A percentile compares a stretch with the other conserved stretches of the same genome.
Evolutionary conservation across 2,888 invertebrate genomes (phyloP).

Genomic region (Blera fallax): DNA sequence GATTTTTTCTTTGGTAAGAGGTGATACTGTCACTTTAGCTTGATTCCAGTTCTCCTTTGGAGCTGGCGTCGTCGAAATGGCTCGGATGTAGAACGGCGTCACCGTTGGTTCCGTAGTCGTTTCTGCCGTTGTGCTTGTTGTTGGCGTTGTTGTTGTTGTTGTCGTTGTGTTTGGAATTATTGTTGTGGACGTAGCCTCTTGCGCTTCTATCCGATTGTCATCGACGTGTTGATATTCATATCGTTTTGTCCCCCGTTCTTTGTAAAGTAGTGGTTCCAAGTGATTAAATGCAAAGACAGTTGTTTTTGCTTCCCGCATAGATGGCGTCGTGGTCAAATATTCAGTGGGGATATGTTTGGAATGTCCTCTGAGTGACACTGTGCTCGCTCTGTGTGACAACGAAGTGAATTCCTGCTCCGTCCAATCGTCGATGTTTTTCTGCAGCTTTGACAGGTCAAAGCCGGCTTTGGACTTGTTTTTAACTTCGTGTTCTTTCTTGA

Average conservation of each 20-base stretch:
- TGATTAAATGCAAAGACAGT: constrained; percentile 76
- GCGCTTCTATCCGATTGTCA: constrained; percentile 77
- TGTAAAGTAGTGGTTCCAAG: constrained; percentile 75
- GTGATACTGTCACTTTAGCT: constrained; percentile 87
- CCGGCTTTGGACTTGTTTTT: constrained; percentile 77
- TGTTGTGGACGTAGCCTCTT: constrained; percentile 62
- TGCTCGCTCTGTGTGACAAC: constrained; percentile 83
- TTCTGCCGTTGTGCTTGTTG: constrained; percentile 81
- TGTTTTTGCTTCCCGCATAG: constrained; percentile 78
- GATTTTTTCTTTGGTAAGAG: constrained; percentile 90
- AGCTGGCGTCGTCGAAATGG: constrained; percentile 68
- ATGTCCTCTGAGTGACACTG: constrained; percentile 84
- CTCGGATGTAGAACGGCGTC: constrained; percentile 75
- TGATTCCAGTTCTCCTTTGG: constrained; percentile 84
- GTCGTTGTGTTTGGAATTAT: constrained; percentile 63
- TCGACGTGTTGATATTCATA: constrained; percentile 76
- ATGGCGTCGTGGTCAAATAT: constrained; percentile 86
- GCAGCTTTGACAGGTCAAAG: constrained; percentile 88
- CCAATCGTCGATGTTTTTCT: constrained; percentile 93
- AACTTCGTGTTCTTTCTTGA: constrained; percentile 81
- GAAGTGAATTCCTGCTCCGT: constrained; percentile 88
- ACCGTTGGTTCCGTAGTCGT: constrained; percentile 75
- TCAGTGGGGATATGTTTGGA: constrained; percentile 91
- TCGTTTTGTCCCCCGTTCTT: constrained; percentile 75
- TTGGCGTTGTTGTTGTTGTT: constrained; percentile 75